A percentile compares a stretch with the other conserved stretches of the same genome.
These are phyloP conservation scores for Leiothrix lutea DNA, from an alignment of 2,113 vertebrate species.

Conservation along the genomic window DNA sequence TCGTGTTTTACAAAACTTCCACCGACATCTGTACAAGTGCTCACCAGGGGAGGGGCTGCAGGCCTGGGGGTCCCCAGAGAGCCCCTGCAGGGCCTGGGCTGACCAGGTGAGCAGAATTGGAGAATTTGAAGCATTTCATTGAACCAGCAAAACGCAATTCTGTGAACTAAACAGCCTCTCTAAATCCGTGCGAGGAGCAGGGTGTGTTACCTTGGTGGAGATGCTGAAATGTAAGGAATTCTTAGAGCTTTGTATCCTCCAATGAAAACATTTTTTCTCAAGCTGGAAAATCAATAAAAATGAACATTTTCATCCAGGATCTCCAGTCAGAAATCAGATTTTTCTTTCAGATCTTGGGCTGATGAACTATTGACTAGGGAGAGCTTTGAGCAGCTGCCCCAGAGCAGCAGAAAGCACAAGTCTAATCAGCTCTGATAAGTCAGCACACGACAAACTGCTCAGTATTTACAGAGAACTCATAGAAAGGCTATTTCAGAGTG, in stretches of 20 bases:
- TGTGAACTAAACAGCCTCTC: neutral
- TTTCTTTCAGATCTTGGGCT: neutral
- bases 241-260: neutral
- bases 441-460: neutral
- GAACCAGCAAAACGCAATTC: neutral
- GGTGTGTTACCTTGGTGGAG: rapidly evolving
- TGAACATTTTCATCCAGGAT: neutral
- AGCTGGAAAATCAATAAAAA: neutral
- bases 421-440: neutral
- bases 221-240: neutral
- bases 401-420: neutral
- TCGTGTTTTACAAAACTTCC: neutral
- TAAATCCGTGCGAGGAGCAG: neutral
- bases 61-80: neutral
- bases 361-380: neutral
- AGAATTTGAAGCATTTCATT: neutral
- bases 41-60: neutral
- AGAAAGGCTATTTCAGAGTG: neutral
- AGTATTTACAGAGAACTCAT: neutral
- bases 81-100: neutral
- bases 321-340: neutral
- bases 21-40: neutral
- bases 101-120: rapidly evolving
- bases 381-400: neutral
- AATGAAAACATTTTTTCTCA: neutral